Base-by-base conservation (phyloP, 2,113 vertebrate species). In the Gallinago jamesoni region DNA sequence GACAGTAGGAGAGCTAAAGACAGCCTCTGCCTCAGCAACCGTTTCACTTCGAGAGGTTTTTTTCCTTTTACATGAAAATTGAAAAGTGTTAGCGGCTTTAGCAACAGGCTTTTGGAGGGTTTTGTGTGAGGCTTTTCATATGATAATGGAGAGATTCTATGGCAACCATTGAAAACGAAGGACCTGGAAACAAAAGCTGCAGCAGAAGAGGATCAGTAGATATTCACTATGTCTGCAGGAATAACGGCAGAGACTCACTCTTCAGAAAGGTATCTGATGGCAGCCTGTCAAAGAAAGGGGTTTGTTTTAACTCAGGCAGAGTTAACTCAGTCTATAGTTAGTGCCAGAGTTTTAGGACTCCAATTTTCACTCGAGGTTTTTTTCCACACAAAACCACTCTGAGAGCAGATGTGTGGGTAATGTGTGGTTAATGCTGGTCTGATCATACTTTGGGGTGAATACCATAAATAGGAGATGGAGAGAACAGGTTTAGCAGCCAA, bases 61-160 rank as follows among this genome's bases (percentile, higher is more conserved):
- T 60, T 50, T 6, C 33, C 35, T 82, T 95, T 89, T 75, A 95
- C 95, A 92, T 95, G 96, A 97, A 97, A 96, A 97, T 67, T 96
- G 94, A 97, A 97, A 93, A 97, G 88, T 96, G 73, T 77, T 97
- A 96, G 95, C 96, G 95, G 97, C 92, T 98, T 97, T 97, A 98
- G 95, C 97, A 98, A 98, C 97, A 98, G 97, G 97, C 98, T 98
- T 98, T 96, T 92, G 62, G 87, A 59, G 45, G 23, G 7, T 59
- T 76, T 93, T 97, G 88, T 96, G 85, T 78, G 84, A 64, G 88
- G 37, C 96, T 97, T 98, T 99, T 99, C 98, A 98, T 98, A 98
- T 98, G 98, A 96, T 98, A 98, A 98, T 98, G 94, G 84, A 12
- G 84, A 62, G 98, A 97, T 98, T 97, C 98, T 98, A 98, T 99